phyloP scores from a whole-genome alignment of 2,797 vertebrate genomes.

The Natrix natrix region DNA sequence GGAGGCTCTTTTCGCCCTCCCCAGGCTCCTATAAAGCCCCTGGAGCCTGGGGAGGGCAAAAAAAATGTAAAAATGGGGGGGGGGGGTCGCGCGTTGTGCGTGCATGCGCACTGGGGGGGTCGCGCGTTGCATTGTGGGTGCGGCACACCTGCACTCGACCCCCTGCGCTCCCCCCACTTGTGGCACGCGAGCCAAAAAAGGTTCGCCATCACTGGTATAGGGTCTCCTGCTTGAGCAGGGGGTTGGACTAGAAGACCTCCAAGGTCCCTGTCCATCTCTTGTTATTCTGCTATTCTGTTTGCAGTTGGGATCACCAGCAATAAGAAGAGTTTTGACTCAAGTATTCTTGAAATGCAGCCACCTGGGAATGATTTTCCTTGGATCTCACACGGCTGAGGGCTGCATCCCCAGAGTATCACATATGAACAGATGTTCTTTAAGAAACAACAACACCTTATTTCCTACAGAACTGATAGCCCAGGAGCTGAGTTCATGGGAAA shows the following conservation, averaged over 20 bases:
- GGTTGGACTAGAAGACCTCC: not conserved
- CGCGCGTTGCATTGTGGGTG: too few species aligned
- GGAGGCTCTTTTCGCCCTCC: too few species aligned
- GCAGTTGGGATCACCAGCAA: not conserved
- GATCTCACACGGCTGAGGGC: rapidly evolving
- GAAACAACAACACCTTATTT: not conserved
- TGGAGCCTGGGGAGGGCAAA: too few species aligned
- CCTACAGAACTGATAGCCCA: not conserved
- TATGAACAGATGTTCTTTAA: not conserved
- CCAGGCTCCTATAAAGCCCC: too few species aligned
- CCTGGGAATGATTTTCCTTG: not conserved
- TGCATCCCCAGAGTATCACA: not conserved
- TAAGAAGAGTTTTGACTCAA: not conserved
- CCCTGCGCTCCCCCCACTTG: too few species aligned
- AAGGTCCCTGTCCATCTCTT: not conserved
- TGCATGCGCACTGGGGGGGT: too few species aligned
- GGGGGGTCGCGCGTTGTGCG: too few species aligned
- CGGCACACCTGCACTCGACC: too few species aligned
- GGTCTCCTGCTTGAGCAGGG: not conserved
- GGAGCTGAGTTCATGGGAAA: not conserved
- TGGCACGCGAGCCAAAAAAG: too few species aligned
- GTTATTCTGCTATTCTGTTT: not conserved
- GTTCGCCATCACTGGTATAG: too few species aligned
- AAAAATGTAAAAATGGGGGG: too few species aligned
- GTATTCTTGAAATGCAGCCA: not conserved